Percentiles rank a stretch among this genome's conserved stretches.
These are phyloP conservation scores for Suricata suricatta DNA, from an alignment of 2,113 vertebrate genomes.

Conservation along the genomic window DNA sequence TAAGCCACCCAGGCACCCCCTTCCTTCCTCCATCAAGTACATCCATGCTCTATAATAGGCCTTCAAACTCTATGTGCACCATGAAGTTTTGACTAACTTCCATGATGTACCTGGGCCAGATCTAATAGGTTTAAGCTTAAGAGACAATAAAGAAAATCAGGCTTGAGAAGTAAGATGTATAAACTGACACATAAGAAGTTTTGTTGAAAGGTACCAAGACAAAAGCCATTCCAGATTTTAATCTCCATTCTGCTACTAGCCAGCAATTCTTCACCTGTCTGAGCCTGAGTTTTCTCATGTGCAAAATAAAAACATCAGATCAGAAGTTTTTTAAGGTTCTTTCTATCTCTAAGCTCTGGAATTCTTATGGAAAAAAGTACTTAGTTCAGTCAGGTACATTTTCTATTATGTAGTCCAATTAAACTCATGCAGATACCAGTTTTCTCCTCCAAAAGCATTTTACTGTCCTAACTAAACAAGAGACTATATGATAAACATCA, in stretches of 20 bases:
- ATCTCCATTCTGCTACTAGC: background rate
- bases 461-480: background rate
- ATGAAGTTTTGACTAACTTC: background rate
- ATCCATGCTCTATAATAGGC: background rate
- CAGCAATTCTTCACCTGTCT: background rate
- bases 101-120: background rate
- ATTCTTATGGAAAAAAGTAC: background rate
- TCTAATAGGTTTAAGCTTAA: background rate
- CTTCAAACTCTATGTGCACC: background rate
- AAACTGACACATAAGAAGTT: background rate
- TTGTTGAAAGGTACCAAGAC: background rate
- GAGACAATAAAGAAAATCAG: background rate
- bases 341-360: background rate
- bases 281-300: background rate
- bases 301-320: slow-evolving; percentile 30
- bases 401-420: background rate
- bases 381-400: background rate
- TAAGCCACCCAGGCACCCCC: too few species aligned
- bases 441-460: background rate
- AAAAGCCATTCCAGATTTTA: background rate
- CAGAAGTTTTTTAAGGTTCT: background rate
- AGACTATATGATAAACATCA: background rate
- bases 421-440: background rate
- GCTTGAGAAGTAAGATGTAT: background rate
- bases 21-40: background rate